Conservation (phyloP, 2,797 vertebrate species). For the Centroberyx gerrardi region DNA sequence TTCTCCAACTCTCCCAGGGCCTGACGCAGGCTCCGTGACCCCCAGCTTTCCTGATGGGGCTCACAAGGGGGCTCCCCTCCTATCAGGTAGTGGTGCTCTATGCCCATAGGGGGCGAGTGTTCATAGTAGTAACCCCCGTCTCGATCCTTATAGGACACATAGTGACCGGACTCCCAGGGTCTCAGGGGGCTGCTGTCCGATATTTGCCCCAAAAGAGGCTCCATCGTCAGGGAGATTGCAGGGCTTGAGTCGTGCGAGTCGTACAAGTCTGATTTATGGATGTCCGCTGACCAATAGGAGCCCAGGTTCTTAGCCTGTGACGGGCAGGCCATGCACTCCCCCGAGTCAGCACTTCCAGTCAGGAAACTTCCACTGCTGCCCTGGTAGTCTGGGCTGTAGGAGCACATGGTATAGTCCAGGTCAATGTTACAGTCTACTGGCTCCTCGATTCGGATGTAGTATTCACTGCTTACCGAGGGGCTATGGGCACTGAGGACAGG, state of each 20-base stretch:
- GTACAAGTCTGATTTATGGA: constrained; percentile 77
- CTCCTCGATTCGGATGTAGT: constrained; percentile 97
- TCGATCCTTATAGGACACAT: constrained; percentile 85
- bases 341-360: constrained; percentile 79
- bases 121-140: constrained; percentile 87
- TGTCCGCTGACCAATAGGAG: constrained; percentile 86
- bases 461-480: constrained; percentile 93
- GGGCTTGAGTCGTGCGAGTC: constrained; percentile 89
- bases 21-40: constrained; percentile 83
- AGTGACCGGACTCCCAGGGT: constrained; percentile 88
- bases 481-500: constrained; percentile 94
- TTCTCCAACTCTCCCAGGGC: constrained; percentile 88
- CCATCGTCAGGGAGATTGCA: constrained; percentile 90
- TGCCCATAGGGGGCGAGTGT: constrained; percentile 75
- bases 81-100: constrained; percentile 77
- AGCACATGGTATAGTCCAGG: constrained; percentile 89
- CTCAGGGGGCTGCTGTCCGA: constrained; percentile 77
- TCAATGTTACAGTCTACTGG: constrained; percentile 87
- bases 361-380: constrained; percentile 85
- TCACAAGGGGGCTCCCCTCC: constrained; percentile 67
- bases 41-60: constrained; percentile 85
- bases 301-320: constrained; percentile 66
- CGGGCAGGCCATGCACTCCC: constrained; percentile 81
- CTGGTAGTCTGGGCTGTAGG: constrained; percentile 88
- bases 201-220: constrained; percentile 89